These are phyloP conservation scores for Hexactinellida sp. DNA, from an alignment of 37 sponge, comb jelly and placozoan species.

Conservation along the genomic window DNA sequence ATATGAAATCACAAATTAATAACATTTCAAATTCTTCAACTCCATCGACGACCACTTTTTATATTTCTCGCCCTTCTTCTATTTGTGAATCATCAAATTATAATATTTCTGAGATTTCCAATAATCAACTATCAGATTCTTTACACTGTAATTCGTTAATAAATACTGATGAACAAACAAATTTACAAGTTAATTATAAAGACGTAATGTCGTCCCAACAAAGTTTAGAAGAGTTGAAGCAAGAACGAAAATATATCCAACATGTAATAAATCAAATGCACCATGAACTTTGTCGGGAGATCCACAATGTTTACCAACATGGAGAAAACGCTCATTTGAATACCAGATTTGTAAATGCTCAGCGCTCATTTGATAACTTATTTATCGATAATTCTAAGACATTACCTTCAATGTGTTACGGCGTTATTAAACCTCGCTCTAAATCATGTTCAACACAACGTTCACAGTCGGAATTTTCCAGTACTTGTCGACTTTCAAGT, in stretches of 20 bases:
- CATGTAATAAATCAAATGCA: background rate
- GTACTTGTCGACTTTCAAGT: background rate
- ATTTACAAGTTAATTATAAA: background rate
- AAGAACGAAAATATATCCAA: background rate
- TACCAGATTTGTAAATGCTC: too few species aligned
- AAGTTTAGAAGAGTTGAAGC: background rate
- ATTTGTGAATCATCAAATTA: background rate
- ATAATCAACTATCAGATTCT: background rate
- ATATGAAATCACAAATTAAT: background rate
- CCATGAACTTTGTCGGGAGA: background rate
- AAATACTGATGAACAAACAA: background rate
- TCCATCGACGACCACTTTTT: too few species aligned
- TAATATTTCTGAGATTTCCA: background rate
- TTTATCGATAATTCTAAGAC: too few species aligned
- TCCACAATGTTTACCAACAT: background rate
- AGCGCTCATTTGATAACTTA: too few species aligned
- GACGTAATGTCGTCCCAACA: background rate
- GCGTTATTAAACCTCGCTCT: too few species aligned
- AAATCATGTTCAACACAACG: too few species aligned
- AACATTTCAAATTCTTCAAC: too few species aligned
- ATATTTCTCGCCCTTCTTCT: background rate
- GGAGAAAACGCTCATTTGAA: background rate
- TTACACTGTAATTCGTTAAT: background rate
- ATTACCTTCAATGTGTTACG: too few species aligned
- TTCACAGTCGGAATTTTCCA: background rate